phyloP scores from a whole-genome alignment of 2,888 invertebrate species.

The Bombyx huttoni region DNA sequence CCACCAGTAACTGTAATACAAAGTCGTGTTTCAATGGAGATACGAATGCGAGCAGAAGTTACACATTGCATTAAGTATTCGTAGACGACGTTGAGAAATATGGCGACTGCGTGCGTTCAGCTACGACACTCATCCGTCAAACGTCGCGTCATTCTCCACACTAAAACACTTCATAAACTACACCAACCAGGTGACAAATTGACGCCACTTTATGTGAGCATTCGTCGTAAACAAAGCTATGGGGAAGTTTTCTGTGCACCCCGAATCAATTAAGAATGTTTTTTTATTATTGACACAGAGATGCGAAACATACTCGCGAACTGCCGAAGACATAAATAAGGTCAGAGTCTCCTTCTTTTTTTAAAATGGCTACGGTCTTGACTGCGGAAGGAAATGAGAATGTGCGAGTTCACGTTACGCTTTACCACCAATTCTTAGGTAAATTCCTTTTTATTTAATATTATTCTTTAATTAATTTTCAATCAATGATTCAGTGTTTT shows the following conservation, averaged over 20 bases:
- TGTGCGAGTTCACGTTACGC: too few relatives aligned
- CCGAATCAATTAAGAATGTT: too few relatives aligned
- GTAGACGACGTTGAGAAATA: conserved; percentile 54
- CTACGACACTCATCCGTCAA: conserved; percentile 43
- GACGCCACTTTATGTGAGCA: conserved; percentile 14
- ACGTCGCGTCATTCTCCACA: conserved; percentile 13
- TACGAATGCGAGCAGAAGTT: conserved; percentile 5
- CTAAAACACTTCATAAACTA: conserved; percentile 36
- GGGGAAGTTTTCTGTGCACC: background rate
- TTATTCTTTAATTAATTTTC: too few relatives aligned
- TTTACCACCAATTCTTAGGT: too few relatives aligned
- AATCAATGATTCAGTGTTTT: too few relatives aligned
- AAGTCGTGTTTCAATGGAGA: conserved; percentile 24
- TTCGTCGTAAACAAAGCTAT: background rate
- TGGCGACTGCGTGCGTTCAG: conserved; percentile 28
- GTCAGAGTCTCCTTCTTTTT: too few relatives aligned
- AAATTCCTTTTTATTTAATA: too few relatives aligned
- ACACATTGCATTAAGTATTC: conserved; percentile 40
- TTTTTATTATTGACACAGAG: too few relatives aligned
- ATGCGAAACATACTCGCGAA: too few relatives aligned
- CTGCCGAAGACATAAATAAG: too few relatives aligned
- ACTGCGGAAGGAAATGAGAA: too few relatives aligned
- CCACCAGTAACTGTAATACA: background rate
- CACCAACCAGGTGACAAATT: conserved; percentile 27
- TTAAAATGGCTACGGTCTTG: too few relatives aligned